phyloP scores from a whole-genome alignment of 2,888 invertebrate species.

The Lapara coniferarum region DNA sequence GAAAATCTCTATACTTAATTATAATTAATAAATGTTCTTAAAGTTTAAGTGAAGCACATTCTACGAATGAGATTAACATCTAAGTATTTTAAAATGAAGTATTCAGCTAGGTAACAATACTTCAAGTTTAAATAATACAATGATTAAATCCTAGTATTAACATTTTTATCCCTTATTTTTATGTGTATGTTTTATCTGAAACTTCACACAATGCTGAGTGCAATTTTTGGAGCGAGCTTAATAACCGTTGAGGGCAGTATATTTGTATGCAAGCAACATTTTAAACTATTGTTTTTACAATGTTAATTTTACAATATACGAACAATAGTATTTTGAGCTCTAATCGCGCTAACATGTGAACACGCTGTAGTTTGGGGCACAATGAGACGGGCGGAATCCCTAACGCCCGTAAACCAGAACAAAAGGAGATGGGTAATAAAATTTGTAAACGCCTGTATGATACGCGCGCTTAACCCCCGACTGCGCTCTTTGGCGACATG shows the following conservation, averaged over 20 bases:
- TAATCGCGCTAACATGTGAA: slow-evolving; percentile 30
- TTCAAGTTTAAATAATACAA: too few relatives aligned
- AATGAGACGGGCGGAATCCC: slow-evolving; percentile 41
- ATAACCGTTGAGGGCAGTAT: neutral
- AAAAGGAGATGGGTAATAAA: slow-evolving; percentile 77
- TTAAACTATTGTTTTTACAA: slow-evolving; percentile 3
- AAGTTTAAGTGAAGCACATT: neutral
- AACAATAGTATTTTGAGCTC: slow-evolving; percentile 14
- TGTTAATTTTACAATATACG: slow-evolving; percentile 1
- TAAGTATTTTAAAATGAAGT: neutral
- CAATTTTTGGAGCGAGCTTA: too few relatives aligned
- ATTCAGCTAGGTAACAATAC: too few relatives aligned
- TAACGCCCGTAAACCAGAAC: slow-evolving; percentile 59
- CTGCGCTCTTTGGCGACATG: slow-evolving; percentile 60
- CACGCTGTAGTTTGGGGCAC: slow-evolving; percentile 41
- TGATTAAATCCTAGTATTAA: too few relatives aligned
- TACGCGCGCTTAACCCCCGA: slow-evolving; percentile 76
- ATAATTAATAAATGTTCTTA: neutral
- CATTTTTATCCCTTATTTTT: too few relatives aligned
- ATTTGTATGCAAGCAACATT: neutral
- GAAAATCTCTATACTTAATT: neutral
- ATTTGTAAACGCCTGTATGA: slow-evolving; percentile 79
- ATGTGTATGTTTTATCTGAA: too few relatives aligned
- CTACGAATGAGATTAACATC: neutral
- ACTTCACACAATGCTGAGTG: too few relatives aligned